phyloP scores from a whole-genome alignment of 2,113 vertebrate genomes.

The Agapornis roseicollis region DNA sequence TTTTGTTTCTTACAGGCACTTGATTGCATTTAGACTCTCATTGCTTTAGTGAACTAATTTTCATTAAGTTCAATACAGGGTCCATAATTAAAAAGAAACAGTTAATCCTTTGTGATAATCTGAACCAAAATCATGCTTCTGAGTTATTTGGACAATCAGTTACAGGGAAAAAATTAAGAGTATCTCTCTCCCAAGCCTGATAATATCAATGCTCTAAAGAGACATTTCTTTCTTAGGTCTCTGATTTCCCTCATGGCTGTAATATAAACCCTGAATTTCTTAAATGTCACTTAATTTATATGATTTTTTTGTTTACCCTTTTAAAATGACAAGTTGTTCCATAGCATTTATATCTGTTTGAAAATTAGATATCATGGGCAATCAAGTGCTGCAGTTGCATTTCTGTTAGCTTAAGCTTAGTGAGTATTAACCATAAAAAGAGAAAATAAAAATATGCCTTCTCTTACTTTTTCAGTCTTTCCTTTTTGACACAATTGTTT shows the following conservation, averaged over 20 bases:
- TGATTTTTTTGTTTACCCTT: slow-evolving; percentile 74
- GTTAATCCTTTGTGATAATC: slow-evolving; percentile 53
- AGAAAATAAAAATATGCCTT: slow-evolving; percentile 24
- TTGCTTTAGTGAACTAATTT: slow-evolving; percentile 48
- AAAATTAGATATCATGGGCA: slow-evolving; percentile 61
- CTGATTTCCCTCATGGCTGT: slow-evolving; percentile 68
- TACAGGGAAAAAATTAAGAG: not conserved
- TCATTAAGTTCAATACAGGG: slow-evolving; percentile 23
- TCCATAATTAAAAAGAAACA: slow-evolving; percentile 45
- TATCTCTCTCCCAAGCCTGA: not conserved
- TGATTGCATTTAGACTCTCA: slow-evolving; percentile 37
- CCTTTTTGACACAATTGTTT: not conserved
- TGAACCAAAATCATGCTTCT: slow-evolving; percentile 23
- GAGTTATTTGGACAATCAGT: slow-evolving; percentile 47
- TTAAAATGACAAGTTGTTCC: slow-evolving; percentile 71
- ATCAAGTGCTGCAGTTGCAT: not conserved
- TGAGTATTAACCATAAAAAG: slow-evolving; percentile 37
- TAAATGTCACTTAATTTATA: slow-evolving; percentile 73
- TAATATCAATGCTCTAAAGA: slow-evolving; percentile 52
- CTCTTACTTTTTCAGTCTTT: not conserved
- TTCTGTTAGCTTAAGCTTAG: slow-evolving; percentile 46
- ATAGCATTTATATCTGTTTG: slow-evolving; percentile 70
- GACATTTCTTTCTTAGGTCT: slow-evolving; percentile 52
- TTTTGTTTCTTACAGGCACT: slow-evolving; percentile 22
- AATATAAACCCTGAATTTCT: slow-evolving; percentile 69